A percentile compares a stretch with the other conserved stretches of the same genome.
Conservation (phyloP, 2,888 invertebrate genomes). For the Furcula furcula region DNA sequence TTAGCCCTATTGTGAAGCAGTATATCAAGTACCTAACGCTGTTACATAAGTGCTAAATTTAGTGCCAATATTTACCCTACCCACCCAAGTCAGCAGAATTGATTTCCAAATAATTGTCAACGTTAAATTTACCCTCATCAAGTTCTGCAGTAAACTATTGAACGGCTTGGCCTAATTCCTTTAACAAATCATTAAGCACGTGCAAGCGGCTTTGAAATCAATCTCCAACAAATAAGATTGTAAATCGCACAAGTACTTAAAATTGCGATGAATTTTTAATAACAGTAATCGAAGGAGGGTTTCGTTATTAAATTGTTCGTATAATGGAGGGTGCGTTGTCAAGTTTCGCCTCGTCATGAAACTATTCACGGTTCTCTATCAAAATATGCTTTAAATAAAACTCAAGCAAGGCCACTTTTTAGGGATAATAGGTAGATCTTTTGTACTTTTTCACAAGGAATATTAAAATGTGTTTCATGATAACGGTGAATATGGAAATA, state of each 20-base stretch:
- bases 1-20: too few species aligned
- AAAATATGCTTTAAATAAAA: too few species aligned
- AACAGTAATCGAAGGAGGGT: slow-evolving; percentile 4
- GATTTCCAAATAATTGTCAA: slow-evolving; percentile 12
- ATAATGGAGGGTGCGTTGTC: slow-evolving; percentile 5
- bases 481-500: too few species aligned
- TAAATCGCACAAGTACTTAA: slow-evolving; percentile 1
- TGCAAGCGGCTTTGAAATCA: slow-evolving; percentile 2
- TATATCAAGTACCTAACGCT: too few species aligned
- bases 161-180: slow-evolving; percentile 6
- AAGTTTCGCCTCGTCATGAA: too few species aligned
- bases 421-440: too few species aligned
- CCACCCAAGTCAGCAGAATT: slow-evolving; percentile 2
- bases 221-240: neutral
- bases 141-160: slow-evolving; percentile 9
- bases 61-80: neutral
- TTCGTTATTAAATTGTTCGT: slow-evolving; percentile 4
- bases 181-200: slow-evolving; percentile 1
- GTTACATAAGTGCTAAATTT: too few species aligned
- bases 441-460: too few species aligned
- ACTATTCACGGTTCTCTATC: too few species aligned
- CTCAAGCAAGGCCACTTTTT: too few species aligned
- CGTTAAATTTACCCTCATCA: slow-evolving; percentile 17
- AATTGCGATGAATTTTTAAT: slow-evolving; percentile 3
- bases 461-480: too few species aligned